phyloP scores from a whole-genome alignment of 2,888 invertebrate genomes.

The Heterodera filipjevi region DNA sequence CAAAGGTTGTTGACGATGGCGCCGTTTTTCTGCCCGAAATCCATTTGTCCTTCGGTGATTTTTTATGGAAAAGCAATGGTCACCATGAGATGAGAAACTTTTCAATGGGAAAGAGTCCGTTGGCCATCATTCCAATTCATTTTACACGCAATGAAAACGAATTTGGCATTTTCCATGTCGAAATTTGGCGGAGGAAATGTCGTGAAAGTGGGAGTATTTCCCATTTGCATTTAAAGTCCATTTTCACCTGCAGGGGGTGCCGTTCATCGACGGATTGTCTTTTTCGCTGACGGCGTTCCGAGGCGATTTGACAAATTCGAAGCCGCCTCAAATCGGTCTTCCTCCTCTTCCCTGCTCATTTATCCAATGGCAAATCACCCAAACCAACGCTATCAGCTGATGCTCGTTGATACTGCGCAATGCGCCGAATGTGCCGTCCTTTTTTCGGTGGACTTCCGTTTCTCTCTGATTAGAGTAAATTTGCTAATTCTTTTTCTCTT shows the following conservation, averaged over 20 bases:
- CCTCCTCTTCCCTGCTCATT: slow-evolving; percentile 9
- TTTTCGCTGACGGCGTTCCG: neutral
- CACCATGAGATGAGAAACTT: neutral
- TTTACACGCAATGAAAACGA: slow-evolving; percentile 14
- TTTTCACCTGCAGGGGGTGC: neutral
- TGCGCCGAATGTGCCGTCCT: slow-evolving; percentile 5
- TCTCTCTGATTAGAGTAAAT: slow-evolving; percentile 22
- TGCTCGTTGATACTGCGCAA: slow-evolving; percentile 15
- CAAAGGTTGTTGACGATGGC: slow-evolving; percentile 13
- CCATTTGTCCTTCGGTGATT: slow-evolving; percentile 14
- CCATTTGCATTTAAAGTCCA: slow-evolving; percentile 13
- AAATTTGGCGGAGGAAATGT: slow-evolving; percentile 5
- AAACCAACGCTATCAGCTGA: neutral
- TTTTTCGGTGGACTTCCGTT: slow-evolving; percentile 3
- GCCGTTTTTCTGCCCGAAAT: slow-evolving; percentile 8
- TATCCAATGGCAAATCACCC: neutral
- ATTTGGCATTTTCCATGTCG: slow-evolving; percentile 21
- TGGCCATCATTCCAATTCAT: slow-evolving; percentile 18
- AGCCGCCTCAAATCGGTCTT: slow-evolving; percentile 4
- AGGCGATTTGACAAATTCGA: slow-evolving; percentile 15
- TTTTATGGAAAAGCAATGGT: neutral
- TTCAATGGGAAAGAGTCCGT: neutral
- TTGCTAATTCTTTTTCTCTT: too few species aligned
- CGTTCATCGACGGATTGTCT: neutral
- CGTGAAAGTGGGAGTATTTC: neutral